phyloP scores from a whole-genome alignment of 2,888 invertebrate genomes.

The Adineta ricciae region DNA sequence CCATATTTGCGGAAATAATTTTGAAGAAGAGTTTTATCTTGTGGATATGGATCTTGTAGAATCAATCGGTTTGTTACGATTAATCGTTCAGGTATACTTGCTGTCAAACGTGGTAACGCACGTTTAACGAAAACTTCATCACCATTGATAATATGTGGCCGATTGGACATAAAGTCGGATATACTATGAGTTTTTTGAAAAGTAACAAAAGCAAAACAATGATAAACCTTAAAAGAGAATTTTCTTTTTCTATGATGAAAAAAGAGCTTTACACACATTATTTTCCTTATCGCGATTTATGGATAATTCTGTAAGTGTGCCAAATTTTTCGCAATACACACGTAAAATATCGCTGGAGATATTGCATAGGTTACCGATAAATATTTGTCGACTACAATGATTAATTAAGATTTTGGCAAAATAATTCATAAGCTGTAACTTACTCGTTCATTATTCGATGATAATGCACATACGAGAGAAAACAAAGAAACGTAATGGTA shows the following conservation, averaged over 20 bases:
- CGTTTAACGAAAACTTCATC: neutral
- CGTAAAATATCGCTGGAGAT: neutral
- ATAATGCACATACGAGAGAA: no score
- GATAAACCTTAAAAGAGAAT: neutral
- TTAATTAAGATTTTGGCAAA: no score
- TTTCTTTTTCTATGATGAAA: neutral
- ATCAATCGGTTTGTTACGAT: neutral
- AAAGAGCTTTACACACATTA: neutral
- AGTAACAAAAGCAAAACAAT: conserved; percentile 7
- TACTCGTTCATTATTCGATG: no score
- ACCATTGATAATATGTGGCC: neutral
- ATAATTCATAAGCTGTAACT: no score
- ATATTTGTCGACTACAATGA: neutral
- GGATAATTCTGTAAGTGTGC: neutral
- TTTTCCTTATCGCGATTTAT: neutral
- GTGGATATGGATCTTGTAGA: neutral
- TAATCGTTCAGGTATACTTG: neutral
- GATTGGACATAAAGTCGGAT: neutral
- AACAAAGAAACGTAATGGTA: no score
- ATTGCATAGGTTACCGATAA: neutral
- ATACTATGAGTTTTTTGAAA: neutral
- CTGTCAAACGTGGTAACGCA: neutral
- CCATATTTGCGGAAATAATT: neutral
- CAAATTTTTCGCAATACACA: neutral
- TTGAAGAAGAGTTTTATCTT: neutral